phyloP scores from a whole-genome alignment of 2,113 vertebrate genomes.

The Arothron firmamentum region DNA sequence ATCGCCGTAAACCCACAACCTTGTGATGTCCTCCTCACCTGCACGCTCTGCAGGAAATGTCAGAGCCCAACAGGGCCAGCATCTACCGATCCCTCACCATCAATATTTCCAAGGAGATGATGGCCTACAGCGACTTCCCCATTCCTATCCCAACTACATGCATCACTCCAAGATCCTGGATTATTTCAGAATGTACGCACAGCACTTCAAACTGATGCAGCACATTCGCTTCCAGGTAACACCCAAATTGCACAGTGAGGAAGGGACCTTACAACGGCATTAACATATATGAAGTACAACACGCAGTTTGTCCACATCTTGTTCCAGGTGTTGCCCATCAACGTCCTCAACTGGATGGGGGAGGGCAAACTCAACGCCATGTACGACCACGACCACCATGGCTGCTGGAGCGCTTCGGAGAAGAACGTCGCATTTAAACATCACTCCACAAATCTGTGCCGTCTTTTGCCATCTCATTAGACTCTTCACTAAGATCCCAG shows the following conservation, averaged over 20 bases:
- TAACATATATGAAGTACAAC: conserved; percentile 51
- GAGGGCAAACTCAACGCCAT: conserved; percentile 25
- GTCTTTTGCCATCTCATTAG: conserved; percentile 21
- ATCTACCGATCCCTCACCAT: conserved; percentile 84
- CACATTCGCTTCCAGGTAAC: conserved; percentile 81
- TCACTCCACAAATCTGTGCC: not conserved
- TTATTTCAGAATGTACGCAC: conserved; percentile 85
- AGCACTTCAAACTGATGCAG: conserved; percentile 78
- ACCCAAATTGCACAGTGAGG: too few species aligned
- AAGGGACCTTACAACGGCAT: not conserved
- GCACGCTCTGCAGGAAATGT: conserved; percentile 51
- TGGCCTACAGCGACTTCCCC: conserved; percentile 89
- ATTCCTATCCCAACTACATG: conserved; percentile 93
- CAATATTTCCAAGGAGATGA: conserved; percentile 91
- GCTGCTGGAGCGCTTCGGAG: too few species aligned
- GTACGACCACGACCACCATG: conserved; percentile 36
- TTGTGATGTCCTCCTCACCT: not conserved
- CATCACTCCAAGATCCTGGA: conserved; percentile 84
- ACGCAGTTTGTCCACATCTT: conserved; percentile 47
- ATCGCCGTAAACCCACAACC: too few species aligned
- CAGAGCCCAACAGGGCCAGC: conserved; percentile 55
- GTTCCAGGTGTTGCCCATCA: conserved; percentile 61
- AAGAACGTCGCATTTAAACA: too few species aligned
- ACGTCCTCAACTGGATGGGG: conserved; percentile 33
- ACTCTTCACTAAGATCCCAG: conserved; percentile 73